Evolutionary conservation across 64 coral and sea anemone genomes (phyloP).

Genomic region (Stylophora pistillata): DNA sequence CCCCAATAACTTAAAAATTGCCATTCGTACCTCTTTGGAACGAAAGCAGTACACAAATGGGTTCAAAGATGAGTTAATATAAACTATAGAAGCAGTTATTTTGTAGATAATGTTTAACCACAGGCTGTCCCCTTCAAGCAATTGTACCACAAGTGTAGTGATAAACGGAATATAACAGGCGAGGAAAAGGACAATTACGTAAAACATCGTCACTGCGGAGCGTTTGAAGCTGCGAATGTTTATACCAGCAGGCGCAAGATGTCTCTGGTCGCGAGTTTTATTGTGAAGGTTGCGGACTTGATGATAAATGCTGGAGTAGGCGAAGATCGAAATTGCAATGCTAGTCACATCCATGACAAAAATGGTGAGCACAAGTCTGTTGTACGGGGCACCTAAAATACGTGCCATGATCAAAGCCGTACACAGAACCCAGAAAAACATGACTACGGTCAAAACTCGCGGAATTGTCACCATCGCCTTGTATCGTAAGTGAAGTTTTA

Average conservation of each 20-base stretch:
- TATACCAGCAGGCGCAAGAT: neutral
- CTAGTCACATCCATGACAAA: constrained; percentile 24
- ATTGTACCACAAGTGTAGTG: constrained; percentile 21
- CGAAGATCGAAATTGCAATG: constrained; percentile 3
- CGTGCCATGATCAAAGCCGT: constrained; percentile 28
- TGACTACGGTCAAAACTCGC: constrained; percentile 22
- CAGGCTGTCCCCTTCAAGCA: neutral
- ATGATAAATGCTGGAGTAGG: constrained; percentile 55
- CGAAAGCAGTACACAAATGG: constrained; percentile 67
- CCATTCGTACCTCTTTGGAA: constrained; percentile 35
- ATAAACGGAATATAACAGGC: constrained; percentile 28
- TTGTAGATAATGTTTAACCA: constrained; percentile 47
- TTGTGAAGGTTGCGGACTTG: neutral
- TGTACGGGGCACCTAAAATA: constrained; percentile 51
- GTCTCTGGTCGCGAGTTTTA: constrained; percentile 7
- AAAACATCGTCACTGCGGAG: constrained; percentile 16
- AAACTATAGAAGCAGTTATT: constrained; percentile 31
- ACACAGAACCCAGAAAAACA: constrained; percentile 33
- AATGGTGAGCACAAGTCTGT: constrained; percentile 38
- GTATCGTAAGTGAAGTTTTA: constrained; percentile 60
- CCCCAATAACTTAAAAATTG: constrained; percentile 38
- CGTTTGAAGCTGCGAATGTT: constrained; percentile 21
- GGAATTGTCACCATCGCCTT: constrained; percentile 25
- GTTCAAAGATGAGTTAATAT: constrained; percentile 61
- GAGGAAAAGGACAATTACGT: constrained; percentile 11